Evolutionary conservation across 2,113 vertebrate species (phyloP), one percentile per base, ranked within the genome.

Genomic region (Jacana jacana): DNA sequence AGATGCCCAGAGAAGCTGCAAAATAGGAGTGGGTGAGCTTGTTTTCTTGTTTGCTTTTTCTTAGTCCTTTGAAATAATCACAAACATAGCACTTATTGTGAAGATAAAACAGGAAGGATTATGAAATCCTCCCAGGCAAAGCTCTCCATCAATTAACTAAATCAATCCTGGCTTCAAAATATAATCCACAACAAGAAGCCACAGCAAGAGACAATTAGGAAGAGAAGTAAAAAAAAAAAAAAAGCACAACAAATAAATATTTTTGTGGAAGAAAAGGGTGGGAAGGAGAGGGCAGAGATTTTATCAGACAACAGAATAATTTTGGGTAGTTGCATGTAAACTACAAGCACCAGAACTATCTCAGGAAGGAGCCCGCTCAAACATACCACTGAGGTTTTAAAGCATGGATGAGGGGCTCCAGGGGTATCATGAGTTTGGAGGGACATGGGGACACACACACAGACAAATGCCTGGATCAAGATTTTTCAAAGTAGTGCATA

Each of bases 31-130:
- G 40, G 65, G 73, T 40, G 65, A 93, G 92, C 81, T 58, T 95
- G 61, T 88, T 92, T 97, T 64, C 77, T 73, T 87, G 78, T 91
- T 82, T 97, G 70, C 40, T 92, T 84, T 95, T 87, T 55, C 86
- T 25, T 52, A 90, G 91, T 49, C 91, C 80, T 96, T 91, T 87
- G 88, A 93, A 95, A 96, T 93, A 84, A 90, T 84, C 80, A 93
- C 88, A 93, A 93, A 92, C 80, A 88, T 13, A 79, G 90, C 77
- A 96, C 93, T 92, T 93, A 97, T 92, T 94, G 66, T 82, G 44
- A 86, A 96, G 96, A 95, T 96, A 95, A 97, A 96, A 93, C 49
- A 92, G 72, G 72, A 88, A 89, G 90, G 96, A 96, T 97, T 94
- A 96, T 54, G 61, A 85, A 94, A 94, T 92, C 80, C 95, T 96